phyloP scores from a whole-genome alignment of 2,113 vertebrate genomes.

The Plecturocebus donacophilus region DNA sequence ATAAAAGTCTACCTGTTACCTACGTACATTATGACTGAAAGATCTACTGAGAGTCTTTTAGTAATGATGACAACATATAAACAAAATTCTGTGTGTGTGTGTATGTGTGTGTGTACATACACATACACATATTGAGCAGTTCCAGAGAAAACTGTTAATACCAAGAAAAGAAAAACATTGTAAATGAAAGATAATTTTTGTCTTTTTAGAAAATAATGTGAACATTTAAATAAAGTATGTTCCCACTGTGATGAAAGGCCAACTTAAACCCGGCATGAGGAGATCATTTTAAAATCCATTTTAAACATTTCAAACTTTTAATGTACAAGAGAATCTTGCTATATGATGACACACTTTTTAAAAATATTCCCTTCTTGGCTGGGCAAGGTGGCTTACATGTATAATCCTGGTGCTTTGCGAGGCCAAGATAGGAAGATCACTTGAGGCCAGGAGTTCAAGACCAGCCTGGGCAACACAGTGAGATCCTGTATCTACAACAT shows the following conservation, averaged over 20 bases:
- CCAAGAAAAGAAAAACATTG: not conserved
- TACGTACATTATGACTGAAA: not conserved
- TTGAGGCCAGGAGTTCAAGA: too few species aligned
- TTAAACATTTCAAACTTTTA: constrained; percentile 29
- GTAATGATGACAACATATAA: constrained; percentile 35
- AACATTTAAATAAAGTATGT: not conserved
- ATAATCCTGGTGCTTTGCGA: too few species aligned
- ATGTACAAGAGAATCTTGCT: not conserved
- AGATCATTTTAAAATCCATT: constrained; percentile 22
- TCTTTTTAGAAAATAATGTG: constrained; percentile 11
- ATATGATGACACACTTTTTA: not conserved
- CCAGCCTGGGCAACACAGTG: too few species aligned
- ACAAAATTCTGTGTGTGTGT: not conserved
- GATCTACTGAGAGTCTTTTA: not conserved
- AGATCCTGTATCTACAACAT: too few species aligned
- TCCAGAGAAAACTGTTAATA: not conserved
- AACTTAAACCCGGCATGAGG: not conserved
- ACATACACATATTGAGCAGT: not conserved
- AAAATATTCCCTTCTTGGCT: not conserved
- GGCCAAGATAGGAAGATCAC: too few species aligned
- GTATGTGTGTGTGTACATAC: not conserved
- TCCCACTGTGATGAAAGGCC: constrained; percentile 29
- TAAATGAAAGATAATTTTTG: not conserved
- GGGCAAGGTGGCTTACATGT: too few species aligned
- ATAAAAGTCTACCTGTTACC: not conserved